phyloP scores from a whole-genome alignment of 1,140 invertebrate species.

The Ostrea edulis region DNA sequence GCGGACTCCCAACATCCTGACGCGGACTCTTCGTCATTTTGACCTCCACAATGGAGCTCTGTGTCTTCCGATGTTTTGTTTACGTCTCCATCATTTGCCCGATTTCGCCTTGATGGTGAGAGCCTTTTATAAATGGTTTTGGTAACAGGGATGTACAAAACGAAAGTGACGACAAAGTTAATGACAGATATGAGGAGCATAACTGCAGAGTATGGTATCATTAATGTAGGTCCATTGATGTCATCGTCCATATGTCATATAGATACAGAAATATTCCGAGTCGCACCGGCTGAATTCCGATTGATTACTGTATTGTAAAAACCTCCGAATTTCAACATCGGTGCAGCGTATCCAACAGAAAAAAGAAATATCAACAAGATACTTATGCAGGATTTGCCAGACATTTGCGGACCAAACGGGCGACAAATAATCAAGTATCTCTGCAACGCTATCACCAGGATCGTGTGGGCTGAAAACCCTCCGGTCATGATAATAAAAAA shows the following conservation, averaged over 20 bases:
- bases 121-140: constrained; percentile 14
- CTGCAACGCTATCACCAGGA: neutral
- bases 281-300: neutral
- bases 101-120: neutral
- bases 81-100: neutral
- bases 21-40: neutral
- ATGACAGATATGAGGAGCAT: neutral
- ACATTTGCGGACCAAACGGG: neutral
- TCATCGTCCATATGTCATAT: neutral
- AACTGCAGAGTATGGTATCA: neutral
- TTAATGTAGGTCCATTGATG: neutral
- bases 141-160: neutral
- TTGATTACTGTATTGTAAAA: neutral
- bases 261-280: neutral
- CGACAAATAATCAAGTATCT: neutral
- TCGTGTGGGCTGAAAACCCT: neutral
- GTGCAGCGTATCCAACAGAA: neutral
- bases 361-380: neutral
- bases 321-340: neutral
- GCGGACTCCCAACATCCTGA: too few species aligned
- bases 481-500: neutral
- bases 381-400: neutral
- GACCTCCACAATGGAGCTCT: neutral
- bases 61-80: neutral
- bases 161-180: neutral